Percentiles rank a stretch among this genome's conserved stretches.
Evolutionary conservation across 2,113 vertebrate species (phyloP).

Genomic region (Oryzias curvinotus): DNA sequence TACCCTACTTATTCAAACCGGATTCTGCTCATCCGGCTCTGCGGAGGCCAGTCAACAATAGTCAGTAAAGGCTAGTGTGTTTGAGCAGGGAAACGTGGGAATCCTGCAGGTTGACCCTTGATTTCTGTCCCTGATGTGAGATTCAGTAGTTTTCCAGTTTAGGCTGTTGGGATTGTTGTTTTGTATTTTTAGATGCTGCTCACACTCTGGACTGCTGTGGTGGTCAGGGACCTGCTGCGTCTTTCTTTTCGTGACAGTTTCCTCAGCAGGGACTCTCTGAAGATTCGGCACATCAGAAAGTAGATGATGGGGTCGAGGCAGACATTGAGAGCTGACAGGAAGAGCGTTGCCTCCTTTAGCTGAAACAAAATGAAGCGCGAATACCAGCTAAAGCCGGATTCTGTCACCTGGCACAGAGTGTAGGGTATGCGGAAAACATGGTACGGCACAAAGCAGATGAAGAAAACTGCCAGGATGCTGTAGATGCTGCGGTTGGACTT

Average conservation of each 20-base stretch:
- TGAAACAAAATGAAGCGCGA: slow-evolving; percentile 73
- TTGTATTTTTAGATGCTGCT: slow-evolving; percentile 51
- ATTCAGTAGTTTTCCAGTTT: too few species aligned
- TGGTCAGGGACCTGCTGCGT: slow-evolving; percentile 37
- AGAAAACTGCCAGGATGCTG: slow-evolving; percentile 87
- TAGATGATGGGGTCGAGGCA: slow-evolving; percentile 79
- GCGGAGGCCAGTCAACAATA: too few species aligned
- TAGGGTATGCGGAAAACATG: slow-evolving; percentile 87
- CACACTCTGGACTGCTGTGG: slow-evolving; percentile 42
- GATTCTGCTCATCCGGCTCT: too few species aligned
- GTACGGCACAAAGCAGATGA: slow-evolving; percentile 93
- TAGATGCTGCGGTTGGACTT: slow-evolving; percentile 90
- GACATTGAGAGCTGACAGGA: slow-evolving; percentile 79
- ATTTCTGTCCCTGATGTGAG: too few species aligned
- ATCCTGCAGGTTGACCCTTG: too few species aligned
- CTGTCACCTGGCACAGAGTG: slow-evolving; percentile 80
- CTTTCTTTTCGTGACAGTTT: slow-evolving; percentile 33
- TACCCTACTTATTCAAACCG: too few species aligned
- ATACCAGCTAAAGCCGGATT: slow-evolving; percentile 19
- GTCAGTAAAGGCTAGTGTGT: too few species aligned
- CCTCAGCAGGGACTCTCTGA: slow-evolving; percentile 69
- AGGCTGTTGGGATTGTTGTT: not conserved
- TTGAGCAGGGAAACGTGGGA: too few species aligned
- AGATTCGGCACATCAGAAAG: slow-evolving; percentile 75
- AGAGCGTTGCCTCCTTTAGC: slow-evolving; percentile 84